phyloP scores from a whole-genome alignment of 2,113 vertebrate species.

The Chlorodrepanis virens region DNA sequence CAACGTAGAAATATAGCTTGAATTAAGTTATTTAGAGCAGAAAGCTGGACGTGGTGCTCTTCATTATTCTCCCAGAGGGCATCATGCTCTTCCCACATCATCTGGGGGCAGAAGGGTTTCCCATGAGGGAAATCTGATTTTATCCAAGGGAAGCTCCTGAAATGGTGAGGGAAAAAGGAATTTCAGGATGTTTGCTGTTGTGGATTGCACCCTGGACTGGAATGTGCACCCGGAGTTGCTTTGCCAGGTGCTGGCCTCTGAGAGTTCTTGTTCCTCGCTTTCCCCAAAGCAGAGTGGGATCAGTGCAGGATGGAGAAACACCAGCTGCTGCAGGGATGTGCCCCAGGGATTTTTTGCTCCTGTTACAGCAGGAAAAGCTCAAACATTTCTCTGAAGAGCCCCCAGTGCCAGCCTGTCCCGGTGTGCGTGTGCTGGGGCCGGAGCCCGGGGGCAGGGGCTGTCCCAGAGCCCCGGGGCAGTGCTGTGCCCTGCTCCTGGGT shows the following conservation, averaged over 20 bases:
- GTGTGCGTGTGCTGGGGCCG: not conserved
- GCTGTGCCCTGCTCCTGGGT: not conserved
- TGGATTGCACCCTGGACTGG: fast-evolving
- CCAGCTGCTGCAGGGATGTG: not conserved
- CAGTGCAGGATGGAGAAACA: fast-evolving
- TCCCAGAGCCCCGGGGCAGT: not conserved
- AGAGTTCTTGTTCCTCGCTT: not conserved
- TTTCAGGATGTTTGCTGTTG: not conserved
- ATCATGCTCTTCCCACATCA: not conserved
- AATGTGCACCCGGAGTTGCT: not conserved
- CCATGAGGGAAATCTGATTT: not conserved
- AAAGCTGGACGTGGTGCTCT: not conserved
- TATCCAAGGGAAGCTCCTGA: not conserved
- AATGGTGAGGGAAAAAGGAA: fast-evolving
- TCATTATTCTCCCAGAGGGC: not conserved
- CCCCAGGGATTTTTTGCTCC: not conserved
- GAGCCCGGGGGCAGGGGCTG: not conserved
- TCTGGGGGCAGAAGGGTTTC: not conserved
- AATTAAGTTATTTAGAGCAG: not conserved
- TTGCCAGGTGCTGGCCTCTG: fast-evolving
- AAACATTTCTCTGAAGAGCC: not conserved
- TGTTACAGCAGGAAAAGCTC: not conserved
- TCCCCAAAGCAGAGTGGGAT: fast-evolving
- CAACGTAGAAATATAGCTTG: not conserved
- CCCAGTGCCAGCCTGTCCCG: fast-evolving